These are phyloP conservation scores for Otus scops DNA, from an alignment of 2,797 vertebrate genomes.

Conservation along the genomic window DNA sequence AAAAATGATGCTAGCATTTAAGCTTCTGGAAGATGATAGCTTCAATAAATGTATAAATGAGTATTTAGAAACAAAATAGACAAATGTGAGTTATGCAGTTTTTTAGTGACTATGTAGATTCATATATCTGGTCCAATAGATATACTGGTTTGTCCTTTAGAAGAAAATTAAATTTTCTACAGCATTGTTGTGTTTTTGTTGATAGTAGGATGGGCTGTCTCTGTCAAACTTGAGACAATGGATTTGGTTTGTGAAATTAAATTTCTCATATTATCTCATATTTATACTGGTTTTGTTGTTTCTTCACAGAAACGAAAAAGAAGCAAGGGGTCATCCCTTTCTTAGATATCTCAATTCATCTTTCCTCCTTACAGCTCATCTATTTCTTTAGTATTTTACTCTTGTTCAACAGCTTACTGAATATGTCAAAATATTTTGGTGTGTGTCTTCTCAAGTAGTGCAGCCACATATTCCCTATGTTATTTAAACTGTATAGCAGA, in stretches of 20 bases:
- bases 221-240: neutral
- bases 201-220: neutral
- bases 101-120: neutral
- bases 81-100: fast-evolving
- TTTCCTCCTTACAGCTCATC: neutral
- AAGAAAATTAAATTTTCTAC: neutral
- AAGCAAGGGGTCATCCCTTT: neutral
- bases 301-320: neutral
- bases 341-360: neutral
- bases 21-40: neutral
- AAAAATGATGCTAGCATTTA: neutral
- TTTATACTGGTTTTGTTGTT: neutral
- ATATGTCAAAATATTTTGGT: constrained; percentile 16
- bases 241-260: neutral
- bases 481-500: neutral
- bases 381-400: neutral
- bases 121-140: neutral
- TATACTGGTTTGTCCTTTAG: neutral
- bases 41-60: neutral
- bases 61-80: neutral
- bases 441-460: neutral
- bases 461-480: neutral
- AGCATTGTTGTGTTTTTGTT: neutral
- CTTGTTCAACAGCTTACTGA: neutral
- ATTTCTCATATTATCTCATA: neutral